Percentiles rank a stretch among this genome's conserved stretches.
Evolutionary conservation across 92 coral and sea anemone species (phyloP).

Genomic region (Virgularia gustaviana): DNA sequence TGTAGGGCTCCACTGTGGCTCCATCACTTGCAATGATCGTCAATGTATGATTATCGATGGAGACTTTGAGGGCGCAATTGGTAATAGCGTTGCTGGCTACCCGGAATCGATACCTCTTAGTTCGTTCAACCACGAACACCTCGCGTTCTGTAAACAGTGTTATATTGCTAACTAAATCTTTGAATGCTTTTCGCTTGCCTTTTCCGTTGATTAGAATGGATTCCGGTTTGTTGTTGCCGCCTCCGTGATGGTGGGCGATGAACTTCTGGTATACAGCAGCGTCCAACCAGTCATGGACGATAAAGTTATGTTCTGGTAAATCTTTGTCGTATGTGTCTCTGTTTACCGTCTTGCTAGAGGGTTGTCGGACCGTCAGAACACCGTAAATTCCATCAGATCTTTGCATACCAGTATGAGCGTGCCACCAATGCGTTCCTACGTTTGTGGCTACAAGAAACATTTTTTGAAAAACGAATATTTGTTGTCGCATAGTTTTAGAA

Average conservation of each 20-base stretch:
- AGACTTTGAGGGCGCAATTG: slow-evolving; percentile 22
- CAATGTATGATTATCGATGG: slow-evolving; percentile 7
- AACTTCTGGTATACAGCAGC: slow-evolving; percentile 9
- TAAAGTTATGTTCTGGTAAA: slow-evolving; percentile 4
- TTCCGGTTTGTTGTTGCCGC: slow-evolving; percentile 18
- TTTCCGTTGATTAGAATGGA: slow-evolving; percentile 24
- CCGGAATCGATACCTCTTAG: slow-evolving; percentile 13
- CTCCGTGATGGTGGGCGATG: slow-evolving; percentile 17
- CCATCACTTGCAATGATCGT: slow-evolving; percentile 31
- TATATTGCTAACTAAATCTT: background rate
- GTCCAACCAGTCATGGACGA: slow-evolving; percentile 18
- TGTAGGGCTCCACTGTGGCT: slow-evolving; percentile 4
- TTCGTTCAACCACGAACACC: background rate
- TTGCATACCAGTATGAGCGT: slow-evolving; percentile 24
- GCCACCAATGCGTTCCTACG: slow-evolving; percentile 30
- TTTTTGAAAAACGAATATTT: too few relatives aligned
- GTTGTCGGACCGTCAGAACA: slow-evolving; percentile 18
- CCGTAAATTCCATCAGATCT: slow-evolving; percentile 24
- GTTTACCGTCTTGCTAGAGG: background rate
- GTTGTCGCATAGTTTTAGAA: too few relatives aligned
- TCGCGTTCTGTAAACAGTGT: slow-evolving; percentile 14
- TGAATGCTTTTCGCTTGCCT: slow-evolving; percentile 8
- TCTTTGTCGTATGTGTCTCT: slow-evolving; percentile 11
- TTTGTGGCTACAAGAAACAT: slow-evolving; percentile 8
- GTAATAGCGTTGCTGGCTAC: slow-evolving; percentile 27